Evolutionary conservation across 1,140 invertebrate genomes (phyloP), one percentile per base, ranked within the genome.

Genomic region (Procambarus clarkii): DNA sequence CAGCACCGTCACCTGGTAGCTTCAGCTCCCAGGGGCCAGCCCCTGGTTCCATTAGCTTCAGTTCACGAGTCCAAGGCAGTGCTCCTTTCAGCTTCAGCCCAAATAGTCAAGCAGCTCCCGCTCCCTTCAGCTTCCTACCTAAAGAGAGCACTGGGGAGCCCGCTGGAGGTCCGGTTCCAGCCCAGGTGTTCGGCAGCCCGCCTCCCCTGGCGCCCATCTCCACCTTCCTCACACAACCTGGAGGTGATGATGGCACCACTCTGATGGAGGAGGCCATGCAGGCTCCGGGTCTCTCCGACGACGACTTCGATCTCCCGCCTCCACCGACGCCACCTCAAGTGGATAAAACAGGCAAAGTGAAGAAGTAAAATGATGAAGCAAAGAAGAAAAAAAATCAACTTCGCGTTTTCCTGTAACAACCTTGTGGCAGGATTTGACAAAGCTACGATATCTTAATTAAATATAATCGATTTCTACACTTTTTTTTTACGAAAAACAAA

Each of bases 131-230:
- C 76, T 45, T 44, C 76, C 8, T 11, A n/a, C n/a, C 76, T 24
- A 79, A 46, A 11, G 34, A 78, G 7, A 5, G 50, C 21, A 54
- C 79, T 18, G n/a, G n/a, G 8, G 54, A 54, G 50, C n/a, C 80
- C 4, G 54, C 50, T 15, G 44, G 34, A 44, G 45, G 3, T 48
- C 76, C 76, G 5, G 21, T 5, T 5, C 1, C 9, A 45, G 9
- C n/a, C 0, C 79, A n/a, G 3, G 18, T 7, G 21, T 86, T 86
- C 74, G 34, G 3, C 50, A 77, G 74, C 5, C 71, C 85, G 2
- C 85, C 85, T 18, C 74, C 85, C 50, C 85, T 86, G 50, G 85
- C 18, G 3, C 46, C 85, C n/a, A 34, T 86, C 4, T 74, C 85
- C 2, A 48, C 74, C 71, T 86, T 86, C 84, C 21, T 86, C 58